Percentiles rank a stretch among this genome's conserved stretches.
phyloP scores from a whole-genome alignment of 2,113 vertebrate species.

The Urocolius indicus region DNA sequence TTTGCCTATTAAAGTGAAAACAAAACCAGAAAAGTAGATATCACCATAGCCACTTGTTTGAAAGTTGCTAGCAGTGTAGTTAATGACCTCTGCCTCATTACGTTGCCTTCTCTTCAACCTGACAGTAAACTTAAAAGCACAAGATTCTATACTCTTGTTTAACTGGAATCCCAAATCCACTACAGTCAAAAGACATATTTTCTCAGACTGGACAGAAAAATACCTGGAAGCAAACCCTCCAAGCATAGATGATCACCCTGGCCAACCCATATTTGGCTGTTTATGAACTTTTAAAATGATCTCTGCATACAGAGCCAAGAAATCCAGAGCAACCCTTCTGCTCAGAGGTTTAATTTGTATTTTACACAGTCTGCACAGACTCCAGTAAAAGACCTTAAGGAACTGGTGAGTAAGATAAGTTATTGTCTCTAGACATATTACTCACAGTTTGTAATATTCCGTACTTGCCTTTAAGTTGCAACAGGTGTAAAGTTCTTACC shows the following conservation, averaged over 20 bases:
- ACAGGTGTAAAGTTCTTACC: not conserved
- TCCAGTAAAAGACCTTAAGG: not conserved
- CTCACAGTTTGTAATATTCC: not conserved
- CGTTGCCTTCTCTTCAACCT: not conserved
- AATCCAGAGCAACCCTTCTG: not conserved
- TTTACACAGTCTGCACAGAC: not conserved
- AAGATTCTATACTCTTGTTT: not conserved
- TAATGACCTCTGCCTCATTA: not conserved
- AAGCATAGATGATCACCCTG: not conserved
- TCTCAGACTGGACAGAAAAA: not conserved
- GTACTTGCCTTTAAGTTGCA: not conserved
- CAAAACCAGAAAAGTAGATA: not conserved
- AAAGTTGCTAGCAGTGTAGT: not conserved
- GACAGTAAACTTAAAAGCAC: not conserved
- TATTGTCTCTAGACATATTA: not conserved
- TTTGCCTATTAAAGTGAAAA: not conserved
- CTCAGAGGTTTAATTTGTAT: not conserved
- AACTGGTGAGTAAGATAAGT: not conserved
- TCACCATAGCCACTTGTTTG: not conserved
- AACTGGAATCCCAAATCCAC: not conserved
- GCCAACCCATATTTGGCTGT: not conserved
- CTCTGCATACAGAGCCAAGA: not conserved
- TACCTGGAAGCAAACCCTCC: not conserved
- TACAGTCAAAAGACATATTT: not conserved
- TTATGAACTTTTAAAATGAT: not conserved